phyloP scores from a whole-genome alignment of 1,140 invertebrate genomes.

The Delia radicum region DNA sequence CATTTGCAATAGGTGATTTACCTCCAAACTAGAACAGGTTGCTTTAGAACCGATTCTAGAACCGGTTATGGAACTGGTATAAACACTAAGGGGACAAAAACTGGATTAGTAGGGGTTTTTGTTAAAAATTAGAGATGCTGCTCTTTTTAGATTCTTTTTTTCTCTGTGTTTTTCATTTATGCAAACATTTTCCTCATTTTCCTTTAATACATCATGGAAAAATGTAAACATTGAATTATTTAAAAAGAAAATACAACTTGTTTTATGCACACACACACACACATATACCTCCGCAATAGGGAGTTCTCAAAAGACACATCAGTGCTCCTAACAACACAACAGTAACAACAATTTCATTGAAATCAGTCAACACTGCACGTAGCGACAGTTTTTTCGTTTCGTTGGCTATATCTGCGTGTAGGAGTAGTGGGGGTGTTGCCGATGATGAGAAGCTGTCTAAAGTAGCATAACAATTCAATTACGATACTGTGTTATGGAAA shows the following conservation, averaged over 20 bases:
- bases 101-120: too few relatives aligned
- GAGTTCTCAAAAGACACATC: background rate
- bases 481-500: background rate
- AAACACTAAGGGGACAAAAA: too few relatives aligned
- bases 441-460: background rate
- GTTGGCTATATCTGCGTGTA: background rate
- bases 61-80: too few relatives aligned
- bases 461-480: constrained; percentile 5
- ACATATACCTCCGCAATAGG: too few relatives aligned
- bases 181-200: too few relatives aligned
- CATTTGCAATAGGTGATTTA: too few relatives aligned
- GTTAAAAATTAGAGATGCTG: too few relatives aligned
- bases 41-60: too few relatives aligned
- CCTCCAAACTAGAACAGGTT: too few relatives aligned
- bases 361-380: background rate
- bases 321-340: background rate
- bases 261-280: background rate
- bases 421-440: background rate
- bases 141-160: too few relatives aligned
- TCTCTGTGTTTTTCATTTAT: too few relatives aligned
- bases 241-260: background rate
- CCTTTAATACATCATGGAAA: too few relatives aligned
- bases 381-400: background rate
- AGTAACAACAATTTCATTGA: background rate
- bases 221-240: background rate